phyloP scores from a whole-genome alignment of 1,140 invertebrate species.

The Diorhabda sublineata region DNA sequence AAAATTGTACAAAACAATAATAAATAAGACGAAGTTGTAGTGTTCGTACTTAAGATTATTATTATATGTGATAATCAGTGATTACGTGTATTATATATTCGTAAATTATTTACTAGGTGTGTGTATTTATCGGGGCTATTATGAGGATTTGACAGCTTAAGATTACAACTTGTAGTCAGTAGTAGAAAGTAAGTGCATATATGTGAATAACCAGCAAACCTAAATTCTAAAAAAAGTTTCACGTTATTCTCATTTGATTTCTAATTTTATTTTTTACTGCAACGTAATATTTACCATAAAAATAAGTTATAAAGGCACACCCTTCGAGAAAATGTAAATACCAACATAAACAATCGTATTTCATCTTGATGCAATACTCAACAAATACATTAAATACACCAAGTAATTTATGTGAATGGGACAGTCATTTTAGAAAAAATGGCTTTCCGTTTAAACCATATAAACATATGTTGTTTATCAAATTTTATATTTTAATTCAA shows the following conservation, averaged over 20 bases:
- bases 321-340: slow-evolving; percentile 9
- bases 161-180: slow-evolving; percentile 11
- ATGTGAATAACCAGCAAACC: slow-evolving; percentile 5
- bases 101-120: background rate
- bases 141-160: slow-evolving; percentile 23
- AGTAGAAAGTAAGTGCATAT: slow-evolving; percentile 25
- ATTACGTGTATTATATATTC: background rate
- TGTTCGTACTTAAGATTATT: background rate
- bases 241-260: slow-evolving; percentile 14
- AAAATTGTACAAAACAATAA: background rate
- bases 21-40: background rate
- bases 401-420: too few relatives aligned
- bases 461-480: too few relatives aligned
- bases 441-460: too few relatives aligned
- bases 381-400: too few relatives aligned
- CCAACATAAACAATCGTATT: background rate
- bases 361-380: too few relatives aligned
- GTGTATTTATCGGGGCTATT: slow-evolving; percentile 5
- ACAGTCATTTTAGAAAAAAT: too few relatives aligned
- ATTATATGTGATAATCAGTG: background rate
- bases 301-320: slow-evolving; percentile 11
- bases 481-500: too few relatives aligned
- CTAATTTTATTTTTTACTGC: background rate
- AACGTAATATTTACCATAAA: background rate
- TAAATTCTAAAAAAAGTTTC: slow-evolving; percentile 16